Evolutionary conservation across 1,140 invertebrate species (phyloP).

Genomic region (Drosophila aff.): DNA sequence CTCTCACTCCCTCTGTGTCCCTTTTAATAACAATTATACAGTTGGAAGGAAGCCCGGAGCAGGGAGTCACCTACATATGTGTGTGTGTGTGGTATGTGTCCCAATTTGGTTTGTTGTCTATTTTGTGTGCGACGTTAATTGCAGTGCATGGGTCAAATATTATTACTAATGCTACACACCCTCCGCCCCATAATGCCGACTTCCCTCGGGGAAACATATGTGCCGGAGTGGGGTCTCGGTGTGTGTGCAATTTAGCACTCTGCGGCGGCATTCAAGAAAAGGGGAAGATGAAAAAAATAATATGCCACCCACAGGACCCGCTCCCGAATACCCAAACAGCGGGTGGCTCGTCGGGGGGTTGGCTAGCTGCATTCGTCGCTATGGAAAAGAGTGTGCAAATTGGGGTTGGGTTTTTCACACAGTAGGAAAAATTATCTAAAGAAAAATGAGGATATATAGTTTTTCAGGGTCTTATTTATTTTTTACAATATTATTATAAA

Average conservation of each 20-base stretch:
- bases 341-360: constrained; percentile 26
- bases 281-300: constrained; percentile 23
- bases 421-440: not conserved
- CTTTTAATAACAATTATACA: constrained; percentile 67
- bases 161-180: constrained; percentile 62
- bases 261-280: constrained; percentile 70
- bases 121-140: constrained; percentile 75
- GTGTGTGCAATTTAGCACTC: constrained; percentile 78
- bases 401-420: constrained; percentile 61
- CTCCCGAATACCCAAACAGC: constrained; percentile 51
- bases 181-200: constrained; percentile 1
- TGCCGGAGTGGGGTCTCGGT: constrained; percentile 20
- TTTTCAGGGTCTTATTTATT: not conserved
- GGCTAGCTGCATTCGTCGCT: constrained; percentile 57
- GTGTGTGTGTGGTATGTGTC: constrained; percentile 28
- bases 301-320: constrained; percentile 27
- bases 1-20: not conserved
- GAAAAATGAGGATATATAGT: not conserved
- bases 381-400: constrained; percentile 78
- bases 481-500: not conserved
- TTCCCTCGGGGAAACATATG: constrained; percentile 53
- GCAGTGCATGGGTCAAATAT: constrained; percentile 77
- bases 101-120: constrained; percentile 73
- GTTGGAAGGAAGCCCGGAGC: constrained; percentile 31
- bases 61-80: not conserved